Conservation (phyloP, 2,797 vertebrate species). For the Adrianichthys oophorus region DNA sequence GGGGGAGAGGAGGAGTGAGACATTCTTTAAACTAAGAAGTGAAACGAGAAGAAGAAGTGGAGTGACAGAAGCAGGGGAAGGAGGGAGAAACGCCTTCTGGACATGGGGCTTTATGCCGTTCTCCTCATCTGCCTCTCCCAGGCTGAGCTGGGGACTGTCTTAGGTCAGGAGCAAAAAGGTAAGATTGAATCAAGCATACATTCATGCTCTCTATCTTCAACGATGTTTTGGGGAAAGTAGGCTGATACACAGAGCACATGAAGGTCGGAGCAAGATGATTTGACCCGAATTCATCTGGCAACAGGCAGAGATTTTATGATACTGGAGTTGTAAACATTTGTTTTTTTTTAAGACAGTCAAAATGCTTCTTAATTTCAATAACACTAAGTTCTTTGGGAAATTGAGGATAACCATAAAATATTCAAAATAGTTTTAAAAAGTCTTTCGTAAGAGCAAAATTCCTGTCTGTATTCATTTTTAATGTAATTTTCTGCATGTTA, state of each 20-base stretch:
- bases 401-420: constrained; percentile 13
- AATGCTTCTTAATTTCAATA: not conserved
- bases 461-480: not conserved
- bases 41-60: constrained; percentile 27
- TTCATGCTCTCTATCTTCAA: too few relatives aligned
- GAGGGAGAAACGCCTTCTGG: constrained; percentile 61
- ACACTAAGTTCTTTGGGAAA: constrained; percentile 21
- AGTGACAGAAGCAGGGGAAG: constrained; percentile 53
- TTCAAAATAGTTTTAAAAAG: not conserved
- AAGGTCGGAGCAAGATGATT: constrained; percentile 1
- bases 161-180: constrained; percentile 76
- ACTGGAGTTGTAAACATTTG: not conserved
- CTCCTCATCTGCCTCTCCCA: constrained; percentile 82
- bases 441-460: not conserved
- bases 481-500: not conserved
- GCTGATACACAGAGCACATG: not conserved
- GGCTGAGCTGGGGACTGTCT: constrained; percentile 76
- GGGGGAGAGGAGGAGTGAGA: constrained; percentile 55
- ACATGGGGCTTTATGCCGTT: constrained; percentile 79
- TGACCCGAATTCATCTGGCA: constrained; percentile 26
- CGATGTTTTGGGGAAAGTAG: too few relatives aligned
- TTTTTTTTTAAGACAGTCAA: not conserved
- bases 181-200: constrained; percentile 36
- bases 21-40: constrained; percentile 40
- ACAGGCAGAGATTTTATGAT: not conserved